Evolutionary conservation across 2,797 vertebrate genomes (phyloP).

Genomic region (Podarcis siculus): DNA sequence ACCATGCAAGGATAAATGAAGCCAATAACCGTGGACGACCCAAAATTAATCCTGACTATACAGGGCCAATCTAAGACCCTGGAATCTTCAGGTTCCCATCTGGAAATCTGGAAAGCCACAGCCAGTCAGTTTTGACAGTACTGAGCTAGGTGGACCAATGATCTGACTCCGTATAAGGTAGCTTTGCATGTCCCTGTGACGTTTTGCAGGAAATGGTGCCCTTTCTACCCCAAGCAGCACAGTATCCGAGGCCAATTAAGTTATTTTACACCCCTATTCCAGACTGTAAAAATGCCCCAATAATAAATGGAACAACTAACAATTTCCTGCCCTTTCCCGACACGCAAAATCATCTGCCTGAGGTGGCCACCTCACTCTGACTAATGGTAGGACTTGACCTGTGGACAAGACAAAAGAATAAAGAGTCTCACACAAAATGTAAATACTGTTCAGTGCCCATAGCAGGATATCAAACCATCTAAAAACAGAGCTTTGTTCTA

Average conservation of each 20-base stretch:
- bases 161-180: too few relatives aligned
- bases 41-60: background rate
- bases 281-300: background rate
- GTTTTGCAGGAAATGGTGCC: background rate
- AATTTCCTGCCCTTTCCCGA: background rate
- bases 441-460: background rate
- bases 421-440: background rate
- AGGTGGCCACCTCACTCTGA: background rate
- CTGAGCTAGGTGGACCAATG: too few relatives aligned
- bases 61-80: background rate
- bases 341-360: background rate
- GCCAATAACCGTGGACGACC: background rate
- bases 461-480: background rate
- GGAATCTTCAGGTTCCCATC: too few relatives aligned
- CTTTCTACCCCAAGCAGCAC: background rate
- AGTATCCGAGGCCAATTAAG: background rate
- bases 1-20: background rate
- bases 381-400: background rate
- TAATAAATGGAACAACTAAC: background rate
- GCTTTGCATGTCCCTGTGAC: too few relatives aligned
- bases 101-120: too few relatives aligned
- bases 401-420: background rate
- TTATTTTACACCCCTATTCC: background rate
- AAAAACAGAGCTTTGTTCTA: background rate
- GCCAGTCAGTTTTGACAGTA: too few relatives aligned